phyloP scores from a whole-genome alignment of 1,140 invertebrate genomes.

The Uloborus diversus region DNA sequence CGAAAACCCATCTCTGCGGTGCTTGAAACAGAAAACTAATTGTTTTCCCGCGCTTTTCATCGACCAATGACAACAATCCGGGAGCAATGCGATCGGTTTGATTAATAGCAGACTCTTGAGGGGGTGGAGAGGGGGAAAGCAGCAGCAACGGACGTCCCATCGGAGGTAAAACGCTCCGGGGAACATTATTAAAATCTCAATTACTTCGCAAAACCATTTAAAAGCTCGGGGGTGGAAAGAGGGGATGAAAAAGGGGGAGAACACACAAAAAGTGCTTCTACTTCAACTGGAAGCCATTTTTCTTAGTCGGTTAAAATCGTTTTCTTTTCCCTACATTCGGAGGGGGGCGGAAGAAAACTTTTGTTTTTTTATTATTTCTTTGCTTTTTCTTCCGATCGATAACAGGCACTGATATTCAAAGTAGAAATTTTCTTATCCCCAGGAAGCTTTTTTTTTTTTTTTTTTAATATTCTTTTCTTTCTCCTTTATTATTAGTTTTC shows the following conservation, averaged over 20 bases:
- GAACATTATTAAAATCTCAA: slow-evolving; percentile 34
- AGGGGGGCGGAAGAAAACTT: neutral
- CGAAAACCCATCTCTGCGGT: neutral
- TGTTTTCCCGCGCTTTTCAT: slow-evolving; percentile 17
- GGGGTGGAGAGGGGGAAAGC: neutral
- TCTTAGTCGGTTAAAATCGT: slow-evolving; percentile 21
- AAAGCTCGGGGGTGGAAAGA: neutral
- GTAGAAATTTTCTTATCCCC: slow-evolving; percentile 5
- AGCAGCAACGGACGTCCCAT: neutral
- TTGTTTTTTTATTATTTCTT: neutral
- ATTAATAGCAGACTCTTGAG: too few relatives aligned
- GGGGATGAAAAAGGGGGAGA: neutral
- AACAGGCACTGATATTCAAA: neutral
- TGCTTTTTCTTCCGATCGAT: neutral
- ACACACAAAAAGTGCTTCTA: neutral
- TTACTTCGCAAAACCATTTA: slow-evolving; percentile 44
- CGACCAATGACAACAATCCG: neutral
- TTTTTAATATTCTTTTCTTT: neutral
- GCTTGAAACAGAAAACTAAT: neutral
- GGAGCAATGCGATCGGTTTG: neutral
- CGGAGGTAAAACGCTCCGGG: neutral
- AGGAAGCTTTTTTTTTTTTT: neutral
- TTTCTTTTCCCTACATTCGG: slow-evolving; percentile 9
- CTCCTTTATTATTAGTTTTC: neutral
- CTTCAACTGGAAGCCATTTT: slow-evolving; percentile 1